A percentile compares a stretch with the other conserved stretches of the same genome.
Conservation (phyloP, 2,888 invertebrate genomes). For the Brachyopa scutellaris region DNA sequence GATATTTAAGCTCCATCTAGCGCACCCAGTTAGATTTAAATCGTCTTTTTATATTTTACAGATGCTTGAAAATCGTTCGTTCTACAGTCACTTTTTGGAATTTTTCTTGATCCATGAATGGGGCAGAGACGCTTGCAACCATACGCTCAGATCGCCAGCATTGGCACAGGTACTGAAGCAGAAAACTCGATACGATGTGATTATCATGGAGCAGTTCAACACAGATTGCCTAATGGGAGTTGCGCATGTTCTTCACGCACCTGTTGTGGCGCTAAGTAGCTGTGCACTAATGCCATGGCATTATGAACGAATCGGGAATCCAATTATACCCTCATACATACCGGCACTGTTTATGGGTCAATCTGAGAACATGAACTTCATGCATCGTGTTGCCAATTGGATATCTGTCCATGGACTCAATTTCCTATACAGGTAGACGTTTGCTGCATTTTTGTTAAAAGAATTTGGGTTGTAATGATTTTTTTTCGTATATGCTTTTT, state of each 20-base stretch:
- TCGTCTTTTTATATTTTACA: conserved; percentile 81
- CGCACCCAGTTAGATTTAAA: conserved; percentile 77
- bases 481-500: too few relatives aligned
- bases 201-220: conserved; percentile 88
- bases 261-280: conserved; percentile 83
- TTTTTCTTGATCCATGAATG: conserved; percentile 80
- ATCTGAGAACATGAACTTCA: conserved; percentile 81
- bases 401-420: conserved; percentile 77
- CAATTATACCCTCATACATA: conserved; percentile 84
- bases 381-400: conserved; percentile 82
- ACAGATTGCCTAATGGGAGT: conserved; percentile 88
- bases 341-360: conserved; percentile 83
- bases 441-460: neutral
- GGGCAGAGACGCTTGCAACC: conserved; percentile 79
- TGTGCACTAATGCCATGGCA: conserved; percentile 86
- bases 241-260: conserved; percentile 85
- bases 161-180: conserved; percentile 79
- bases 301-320: conserved; percentile 84
- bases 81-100: conserved; percentile 78
- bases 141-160: conserved; percentile 78
- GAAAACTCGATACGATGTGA: conserved; percentile 85
- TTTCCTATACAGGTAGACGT: conserved; percentile 78
- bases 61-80: conserved; percentile 67
- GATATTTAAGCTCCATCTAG: too few relatives aligned
- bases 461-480: neutral